These are phyloP conservation scores for Nesometra sesokonis DNA, from an alignment of 35 echinoderm and acorn worm species.

Conservation along the genomic window DNA sequence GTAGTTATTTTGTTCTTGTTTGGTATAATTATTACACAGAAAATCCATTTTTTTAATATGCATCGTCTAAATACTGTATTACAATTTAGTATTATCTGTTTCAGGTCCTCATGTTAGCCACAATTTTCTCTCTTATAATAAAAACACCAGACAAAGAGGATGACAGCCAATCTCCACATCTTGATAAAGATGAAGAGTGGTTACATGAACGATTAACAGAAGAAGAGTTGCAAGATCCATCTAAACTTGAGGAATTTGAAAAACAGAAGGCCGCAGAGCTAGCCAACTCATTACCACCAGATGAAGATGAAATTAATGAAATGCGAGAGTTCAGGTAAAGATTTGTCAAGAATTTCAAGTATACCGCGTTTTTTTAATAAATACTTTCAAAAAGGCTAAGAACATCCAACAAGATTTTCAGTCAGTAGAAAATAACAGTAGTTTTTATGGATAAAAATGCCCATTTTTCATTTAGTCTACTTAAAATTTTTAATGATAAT, in stretches of 20 bases:
- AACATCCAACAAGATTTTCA: too few relatives aligned
- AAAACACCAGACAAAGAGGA: constrained; percentile 94
- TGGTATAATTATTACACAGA: too few relatives aligned
- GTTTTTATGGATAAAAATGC: too few relatives aligned
- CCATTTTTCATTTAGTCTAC: too few relatives aligned
- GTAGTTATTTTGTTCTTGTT: too few relatives aligned
- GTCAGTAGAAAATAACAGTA: too few relatives aligned
- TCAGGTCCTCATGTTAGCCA: constrained; percentile 74
- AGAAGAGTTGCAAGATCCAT: constrained; percentile 78
- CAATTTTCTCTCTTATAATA: constrained; percentile 79
- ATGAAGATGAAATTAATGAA: constrained; percentile 58
- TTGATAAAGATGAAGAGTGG: constrained; percentile 77
- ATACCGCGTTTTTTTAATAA: too few relatives aligned
- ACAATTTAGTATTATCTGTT: not conserved
- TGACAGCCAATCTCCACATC: constrained; percentile 33
- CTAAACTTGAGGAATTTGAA: constrained; percentile 62
- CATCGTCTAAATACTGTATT: too few relatives aligned
- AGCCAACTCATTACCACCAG: constrained; percentile 50
- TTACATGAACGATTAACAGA: constrained; percentile 81
- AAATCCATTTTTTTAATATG: too few relatives aligned
- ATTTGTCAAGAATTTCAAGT: too few relatives aligned
- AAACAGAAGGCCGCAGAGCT: constrained; percentile 54
- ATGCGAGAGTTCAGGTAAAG: constrained; percentile 65
- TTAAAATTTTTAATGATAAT: too few relatives aligned
- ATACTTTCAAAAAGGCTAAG: too few relatives aligned